Evolutionary conservation across 2,797 vertebrate species (phyloP).

Genomic region (Florisuga fusca): DNA sequence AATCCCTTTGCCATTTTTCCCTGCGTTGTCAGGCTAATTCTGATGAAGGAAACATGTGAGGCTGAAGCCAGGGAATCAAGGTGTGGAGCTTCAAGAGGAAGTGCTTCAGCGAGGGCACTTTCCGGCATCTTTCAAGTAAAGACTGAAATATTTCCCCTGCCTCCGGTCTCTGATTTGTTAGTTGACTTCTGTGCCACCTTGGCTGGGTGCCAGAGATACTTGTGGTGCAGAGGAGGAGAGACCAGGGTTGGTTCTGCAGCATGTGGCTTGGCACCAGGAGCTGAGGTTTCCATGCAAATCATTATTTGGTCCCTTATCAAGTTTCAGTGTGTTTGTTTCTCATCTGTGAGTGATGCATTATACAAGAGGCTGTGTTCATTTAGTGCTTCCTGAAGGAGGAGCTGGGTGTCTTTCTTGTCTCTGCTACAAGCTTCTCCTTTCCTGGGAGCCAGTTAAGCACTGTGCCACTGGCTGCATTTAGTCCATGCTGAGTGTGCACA

Average conservation of each 20-base stretch:
- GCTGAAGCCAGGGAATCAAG: neutral
- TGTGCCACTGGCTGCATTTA: neutral
- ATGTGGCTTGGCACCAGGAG: neutral
- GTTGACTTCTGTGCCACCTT: neutral
- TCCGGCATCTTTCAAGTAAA: neutral
- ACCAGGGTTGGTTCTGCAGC: neutral
- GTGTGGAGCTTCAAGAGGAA: neutral
- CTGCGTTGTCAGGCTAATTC: neutral
- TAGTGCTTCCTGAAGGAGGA: neutral
- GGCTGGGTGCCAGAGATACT: neutral
- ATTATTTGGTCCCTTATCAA: neutral
- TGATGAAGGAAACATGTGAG: neutral
- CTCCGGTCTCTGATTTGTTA: neutral
- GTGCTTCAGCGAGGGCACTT: neutral
- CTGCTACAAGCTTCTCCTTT: neutral
- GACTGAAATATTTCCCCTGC: neutral
- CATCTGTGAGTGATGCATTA: neutral
- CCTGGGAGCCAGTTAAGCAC: neutral
- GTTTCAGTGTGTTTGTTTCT: neutral
- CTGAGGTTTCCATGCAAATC: neutral
- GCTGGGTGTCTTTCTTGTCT: neutral
- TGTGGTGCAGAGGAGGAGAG: neutral
- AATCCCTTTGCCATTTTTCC: neutral
- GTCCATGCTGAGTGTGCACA: neutral
- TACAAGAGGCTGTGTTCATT: neutral